Evolutionary conservation across 1,140 invertebrate species (phyloP).

Genomic region (Pseudomyrmex sp.): DNA sequence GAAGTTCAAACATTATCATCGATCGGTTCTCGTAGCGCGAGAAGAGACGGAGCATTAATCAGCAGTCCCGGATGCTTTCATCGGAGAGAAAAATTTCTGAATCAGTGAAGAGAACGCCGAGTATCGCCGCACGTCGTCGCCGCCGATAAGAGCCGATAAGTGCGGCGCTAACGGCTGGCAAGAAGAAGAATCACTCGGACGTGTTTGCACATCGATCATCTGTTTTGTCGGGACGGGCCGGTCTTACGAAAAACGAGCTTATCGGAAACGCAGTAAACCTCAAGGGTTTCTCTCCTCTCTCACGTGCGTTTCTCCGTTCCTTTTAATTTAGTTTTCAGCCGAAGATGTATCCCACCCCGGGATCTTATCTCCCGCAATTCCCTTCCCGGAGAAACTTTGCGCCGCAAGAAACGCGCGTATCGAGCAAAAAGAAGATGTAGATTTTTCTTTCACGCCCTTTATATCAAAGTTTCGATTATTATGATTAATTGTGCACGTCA

Average conservation of each 20-base stretch:
- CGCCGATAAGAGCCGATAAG: conserved; percentile 47
- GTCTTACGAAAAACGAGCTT: conserved; percentile 49
- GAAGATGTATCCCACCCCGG: conserved; percentile 16
- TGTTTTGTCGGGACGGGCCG: conserved; percentile 32
- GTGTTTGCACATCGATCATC: conserved; percentile 57
- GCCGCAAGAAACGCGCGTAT: conserved; percentile 5
- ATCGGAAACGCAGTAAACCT: conserved; percentile 28
- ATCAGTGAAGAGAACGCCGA: neutral
- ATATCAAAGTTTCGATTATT: too few relatives aligned
- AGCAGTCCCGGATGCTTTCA: conserved; percentile 8
- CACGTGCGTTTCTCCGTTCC: conserved; percentile 9
- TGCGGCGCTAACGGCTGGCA: conserved; percentile 33
- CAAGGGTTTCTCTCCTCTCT: conserved; percentile 1
- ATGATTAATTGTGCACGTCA: too few relatives aligned
- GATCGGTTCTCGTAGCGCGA: neutral
- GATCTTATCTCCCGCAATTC: conserved; percentile 4
- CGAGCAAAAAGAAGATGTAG: neutral
- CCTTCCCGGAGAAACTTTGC: neutral
- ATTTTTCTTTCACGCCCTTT: too few relatives aligned
- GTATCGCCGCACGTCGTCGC: conserved; percentile 15
- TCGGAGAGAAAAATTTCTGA: conserved; percentile 24
- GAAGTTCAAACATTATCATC: neutral
- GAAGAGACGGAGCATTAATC: conserved; percentile 18
- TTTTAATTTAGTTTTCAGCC: conserved; percentile 43
- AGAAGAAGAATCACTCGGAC: conserved; percentile 57